These are phyloP conservation scores for Drosophila repleta DNA, from an alignment of 1,140 invertebrate genomes.

Conservation along the genomic window DNA sequence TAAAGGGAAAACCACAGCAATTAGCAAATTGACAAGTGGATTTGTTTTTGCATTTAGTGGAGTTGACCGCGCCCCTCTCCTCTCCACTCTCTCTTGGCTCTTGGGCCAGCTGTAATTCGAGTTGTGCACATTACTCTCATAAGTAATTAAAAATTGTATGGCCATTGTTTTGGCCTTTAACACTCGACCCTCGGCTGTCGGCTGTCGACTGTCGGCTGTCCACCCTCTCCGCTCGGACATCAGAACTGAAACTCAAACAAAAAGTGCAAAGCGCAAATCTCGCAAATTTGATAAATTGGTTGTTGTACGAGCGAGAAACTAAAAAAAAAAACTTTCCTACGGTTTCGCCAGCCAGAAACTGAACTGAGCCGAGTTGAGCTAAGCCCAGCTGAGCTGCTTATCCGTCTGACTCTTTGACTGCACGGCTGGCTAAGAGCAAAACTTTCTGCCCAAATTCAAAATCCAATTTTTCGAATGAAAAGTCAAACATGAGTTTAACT, in stretches of 20 bases:
- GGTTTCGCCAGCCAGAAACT: constrained; percentile 21
- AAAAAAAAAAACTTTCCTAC: constrained; percentile 51
- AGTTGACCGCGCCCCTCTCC: constrained; percentile 5
- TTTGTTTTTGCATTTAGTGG: constrained; percentile 69
- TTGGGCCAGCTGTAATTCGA: constrained; percentile 12
- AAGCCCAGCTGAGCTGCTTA: constrained; percentile 26
- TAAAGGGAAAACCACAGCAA: constrained; percentile 75
- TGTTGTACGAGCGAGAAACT: constrained; percentile 55
- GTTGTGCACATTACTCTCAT: constrained; percentile 56
- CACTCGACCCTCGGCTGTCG: too few relatives aligned
- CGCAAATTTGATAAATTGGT: constrained; percentile 81
- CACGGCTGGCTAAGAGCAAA: constrained; percentile 43
- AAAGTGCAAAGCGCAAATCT: constrained; percentile 66
- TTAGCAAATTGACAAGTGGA: constrained; percentile 80
- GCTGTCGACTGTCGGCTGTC: not conserved
- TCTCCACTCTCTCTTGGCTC: not conserved
- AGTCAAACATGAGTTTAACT: constrained; percentile 82
- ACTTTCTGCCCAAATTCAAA: constrained; percentile 76
- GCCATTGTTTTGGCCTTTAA: constrained; percentile 57
- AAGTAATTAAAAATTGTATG: constrained; percentile 68
- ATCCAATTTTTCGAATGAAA: constrained; percentile 83
- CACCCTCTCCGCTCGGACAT: too few relatives aligned
- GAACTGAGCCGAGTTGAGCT: constrained; percentile 20
- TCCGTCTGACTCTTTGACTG: constrained; percentile 34
- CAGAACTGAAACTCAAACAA: constrained; percentile 56